phyloP scores from a whole-genome alignment of 64 coral and sea anemone species.

The Orbicella faveolata region DNA sequence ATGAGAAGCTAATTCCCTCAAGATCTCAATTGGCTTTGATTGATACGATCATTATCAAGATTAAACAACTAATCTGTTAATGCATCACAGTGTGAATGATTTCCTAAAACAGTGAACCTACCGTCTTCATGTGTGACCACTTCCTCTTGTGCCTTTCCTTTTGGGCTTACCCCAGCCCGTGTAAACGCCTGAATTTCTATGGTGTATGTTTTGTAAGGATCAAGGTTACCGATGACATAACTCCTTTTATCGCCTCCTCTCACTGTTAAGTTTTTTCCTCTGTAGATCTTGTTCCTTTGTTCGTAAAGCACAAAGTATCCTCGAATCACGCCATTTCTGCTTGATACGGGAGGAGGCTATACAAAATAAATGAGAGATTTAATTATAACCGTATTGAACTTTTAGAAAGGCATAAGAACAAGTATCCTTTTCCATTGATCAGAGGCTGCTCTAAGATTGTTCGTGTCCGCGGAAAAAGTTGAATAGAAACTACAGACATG shows the following conservation, averaged over 20 bases:
- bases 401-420: neutral
- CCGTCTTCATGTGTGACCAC: conserved; percentile 73
- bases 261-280: conserved; percentile 64
- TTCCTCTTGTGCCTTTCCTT: neutral
- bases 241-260: conserved; percentile 44
- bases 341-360: conserved; percentile 56
- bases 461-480: no score
- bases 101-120: conserved; percentile 16
- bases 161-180: conserved; percentile 69
- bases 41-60: no score
- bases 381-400: neutral
- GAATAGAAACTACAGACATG: no score
- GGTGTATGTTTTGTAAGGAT: conserved; percentile 44
- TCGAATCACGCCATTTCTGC: conserved; percentile 79
- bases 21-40: no score
- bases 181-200: conserved; percentile 82
- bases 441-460: no score
- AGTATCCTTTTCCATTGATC: no score
- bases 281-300: conserved; percentile 52
- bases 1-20: no score
- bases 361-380: neutral
- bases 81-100: no score
- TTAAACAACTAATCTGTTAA: no score
- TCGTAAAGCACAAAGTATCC: conserved; percentile 72
- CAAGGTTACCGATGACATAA: conserved; percentile 54